Base-by-base conservation (phyloP, 2,113 vertebrate genomes). In the Haemorhous mexicanus region DNA sequence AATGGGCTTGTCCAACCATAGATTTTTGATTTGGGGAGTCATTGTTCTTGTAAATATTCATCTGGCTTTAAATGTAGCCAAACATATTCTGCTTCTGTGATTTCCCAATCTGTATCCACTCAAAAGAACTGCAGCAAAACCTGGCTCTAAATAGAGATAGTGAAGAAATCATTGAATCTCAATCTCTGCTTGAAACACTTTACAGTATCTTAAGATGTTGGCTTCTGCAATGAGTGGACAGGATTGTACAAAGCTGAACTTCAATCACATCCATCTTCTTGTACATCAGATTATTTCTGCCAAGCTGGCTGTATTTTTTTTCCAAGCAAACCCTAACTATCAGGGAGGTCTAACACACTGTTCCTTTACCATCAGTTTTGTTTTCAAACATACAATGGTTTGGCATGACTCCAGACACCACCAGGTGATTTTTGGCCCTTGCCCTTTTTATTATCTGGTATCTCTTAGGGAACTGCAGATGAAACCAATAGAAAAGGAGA, bases 381-480 rank as follows among this genome's bases (percentile, higher is more conserved):
- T 96, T 75, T 96, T 95, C 95, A 96, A 91, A 91, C 78, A 84
- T 52, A 96, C 91, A 95, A 95, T 90, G 86, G 95, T 91, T 95
- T 98, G 97, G 97, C 96, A 37, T 18, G 55, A 74, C 70, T 97
- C 97, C 97, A 98, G 88, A 39, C 89, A 76, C 68, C 95, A 95
- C 96, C 97, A 98, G 98, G 96, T 98, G 98, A 97, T 89, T 93
- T 82, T 87, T 96, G 95, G 97, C 97, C 97, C 52, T 91, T 95
- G 96, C 89, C 95, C 90, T 84, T 94, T 96, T 77, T 96, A 96
- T 97, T 96, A 95, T 97, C 94, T 94, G 50, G 88, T 96, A 94
- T 94, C 92, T 90, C 83, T 94, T 94, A 84, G 94, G 76, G 95
- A 96, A 93, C 96, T 87, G 50, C 90, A 93, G 73, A 96, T 92